Base-by-base conservation (phyloP, 2,113 vertebrate species). In the Daubentonia madagascariensis region DNA sequence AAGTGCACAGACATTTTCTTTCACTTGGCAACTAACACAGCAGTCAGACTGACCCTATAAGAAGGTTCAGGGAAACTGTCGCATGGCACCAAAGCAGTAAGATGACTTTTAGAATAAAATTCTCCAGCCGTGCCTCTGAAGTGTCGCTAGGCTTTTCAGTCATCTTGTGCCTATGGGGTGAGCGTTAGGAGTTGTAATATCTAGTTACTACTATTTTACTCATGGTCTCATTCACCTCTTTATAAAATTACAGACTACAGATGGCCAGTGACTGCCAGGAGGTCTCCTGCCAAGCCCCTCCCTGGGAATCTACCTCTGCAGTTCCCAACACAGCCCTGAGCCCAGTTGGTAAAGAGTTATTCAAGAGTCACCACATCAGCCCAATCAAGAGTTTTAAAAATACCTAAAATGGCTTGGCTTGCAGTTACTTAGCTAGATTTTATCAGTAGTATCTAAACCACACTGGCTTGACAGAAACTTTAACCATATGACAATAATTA, bases 41-140 rank as follows among this genome's bases (percentile, higher is more conserved):
- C 18, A 1, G 65, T 37, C 17, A 73, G 20, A 16, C 6, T 23
- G 28, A 70, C 14, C 43, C 37, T 18, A 2, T 11, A 17, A 50
- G 13, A 84, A 80, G 10, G 5, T 65, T 63, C 17, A 6, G 20
- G 63, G 25, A n/a, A 79, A 73, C 30, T 30, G 35, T 6, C 3
- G 1, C 28, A 6, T 0, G 2, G 1, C 17, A 7, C 61, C 4
- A n/a, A 52, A 68, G 25, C 48, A 37, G n/a, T 3, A 43, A 32
- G 5, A 37, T 5, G 28, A 37, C n/a, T 59, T 85, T 45, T 4
- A 57, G 76, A 67, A 57, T 43, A 32, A 68, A 40, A 22, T 12
- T 57, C 17, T 25, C 17, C 14, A 35, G 8, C n/a, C 40, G 3
- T 76, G 25, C 13, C 14, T 88, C 30, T 40, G 18, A 81, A 18